Base-by-base conservation (phyloP, 2,797 vertebrate genomes). In the Limosa lapponica region DNA sequence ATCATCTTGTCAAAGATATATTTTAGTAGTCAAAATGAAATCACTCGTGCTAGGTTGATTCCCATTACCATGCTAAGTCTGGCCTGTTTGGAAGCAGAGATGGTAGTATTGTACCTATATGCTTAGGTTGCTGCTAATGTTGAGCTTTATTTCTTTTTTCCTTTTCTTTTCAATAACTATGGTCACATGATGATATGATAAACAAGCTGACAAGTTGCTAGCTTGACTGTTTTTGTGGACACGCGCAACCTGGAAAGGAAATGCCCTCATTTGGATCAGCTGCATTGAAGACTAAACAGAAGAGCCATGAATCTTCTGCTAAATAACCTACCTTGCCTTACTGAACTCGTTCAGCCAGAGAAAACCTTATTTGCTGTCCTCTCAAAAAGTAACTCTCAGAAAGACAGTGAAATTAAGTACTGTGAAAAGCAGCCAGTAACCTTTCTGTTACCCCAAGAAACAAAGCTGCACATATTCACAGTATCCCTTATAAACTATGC, bases 1-100 rank as follows among this genome's bases (percentile, higher is more conserved):
- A 96, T 95, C 62, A 90, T 91, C 74, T 90, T 95, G 91, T 97
- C 95, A 97, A 91, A 96, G 83, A 95, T 27, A 58, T 67, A 84
- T 88, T 95, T 85, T 65, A 75, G 90, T 64, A 93, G 92, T 88
- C 96, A 97, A 84, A 96, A 94, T 83, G 70, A 96, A 97, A 97
- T 96, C 75, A 39, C 69, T 95, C 85, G 39, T 34, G n/a, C 89
- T 96, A 88, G 37, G 78, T 58, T 93, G 77, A 95, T 84, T 95
- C 67, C 89, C 79, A 95, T 84, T 94, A 91, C 65, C 49, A 54
- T 9, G 62, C 61, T 25, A 85, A 88, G 92, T 87, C 43, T 27
- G 1, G 64, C 65, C 23, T 73, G 61, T 90, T 90, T 75, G 58
- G 37, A 54, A 95, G 88, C 30, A 71, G 81, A 89, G 64, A 90